Evolutionary conservation across 2,113 vertebrate species (phyloP), one percentile per base, ranked within the genome.

Genomic region (Paralichthys olivaceus): DNA sequence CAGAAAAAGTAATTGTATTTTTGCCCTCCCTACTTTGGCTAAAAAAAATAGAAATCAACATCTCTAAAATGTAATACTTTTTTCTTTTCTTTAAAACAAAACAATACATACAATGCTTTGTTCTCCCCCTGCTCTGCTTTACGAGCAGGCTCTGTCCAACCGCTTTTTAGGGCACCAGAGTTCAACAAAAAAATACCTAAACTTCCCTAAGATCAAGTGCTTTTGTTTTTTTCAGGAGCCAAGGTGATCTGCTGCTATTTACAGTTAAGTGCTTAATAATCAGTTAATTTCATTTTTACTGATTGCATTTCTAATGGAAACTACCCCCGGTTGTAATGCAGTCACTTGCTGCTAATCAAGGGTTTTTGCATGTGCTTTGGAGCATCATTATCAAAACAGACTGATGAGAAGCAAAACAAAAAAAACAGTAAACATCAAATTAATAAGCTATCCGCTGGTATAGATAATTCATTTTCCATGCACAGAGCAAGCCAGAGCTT

Each of bases 11-110:
- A 79, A 83, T 91, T 81, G 70, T 87, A 89, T 88, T 93, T 88
- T 93, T 84, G 81, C 91, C 92, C 87, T 91, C 86, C 91, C 84
- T 89, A 92, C 89, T 93, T 89, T 89, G 87, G 89, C 90, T 87
- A 92, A 89, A 86, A 93, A 87, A 89, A 91, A 91, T 84, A 87
- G 79, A 93, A 93, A 93, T 87, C 75, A 91, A 91, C 85, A 88
- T 94, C 84, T 93, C 89, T 94, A 93, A 92, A 91, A 90, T 77
- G 86, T 94, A 94, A 94, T 93, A 94, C 91, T 94, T 93, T 92
- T 91, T 84, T 87, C 77, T 83, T 88, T 89, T 79, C 72, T 81
- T 91, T 80, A 89, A 93, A 91, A 91, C 89, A 91, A 40, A 40
- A 91, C 73, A 92, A 93, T 84, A 90, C 89, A 91, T 84, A 90